Evolutionary conservation across 2,797 vertebrate genomes (phyloP), one percentile per base, ranked within the genome.

Genomic region (Fistularia tabacaria): DNA sequence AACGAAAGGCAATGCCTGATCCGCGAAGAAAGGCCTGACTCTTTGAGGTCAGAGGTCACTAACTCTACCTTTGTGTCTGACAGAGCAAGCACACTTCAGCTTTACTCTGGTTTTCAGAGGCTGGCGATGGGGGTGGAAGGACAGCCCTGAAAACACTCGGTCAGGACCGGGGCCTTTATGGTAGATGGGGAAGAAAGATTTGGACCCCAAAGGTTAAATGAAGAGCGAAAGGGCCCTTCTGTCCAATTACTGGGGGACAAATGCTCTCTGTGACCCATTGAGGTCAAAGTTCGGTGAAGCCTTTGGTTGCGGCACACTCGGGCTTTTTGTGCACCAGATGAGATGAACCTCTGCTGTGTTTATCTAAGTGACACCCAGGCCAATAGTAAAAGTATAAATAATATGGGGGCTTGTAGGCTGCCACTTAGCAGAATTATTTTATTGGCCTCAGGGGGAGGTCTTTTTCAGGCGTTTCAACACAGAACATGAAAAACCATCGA

Each of bases 201-300:
- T 67, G 68, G 81, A 79, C 76, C 87, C 71, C 80, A 91, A 87
- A 91, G 90, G 90, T 92, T 92, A 92, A 92, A 90, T 90, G 86
- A 91, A 85, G 88, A 89, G 90, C 90, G 85, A 91, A 88, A 90
- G 80, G 88, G 75, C 83, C 90, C 91, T 93, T 93, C 91, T 93
- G 92, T 93, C 90, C 91, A 92, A 92, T 93, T 93, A 93, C 69
- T 14, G 67, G 73, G 80, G 84, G 84, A 93, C 89, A 90, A 92
- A 93, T 89, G 81, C 90, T 87, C 76, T 73, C 73, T 53, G 66
- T 91, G 91, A 91, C 91, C 90, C 60, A 12, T 40, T 3, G n/a
- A 73, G 90, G 89, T 90, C 86, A 90, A 75, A 87, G 88, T 89
- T 92, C 89, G 87, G 79, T 63, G 1, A 52, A 86, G 82, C 82